Conservation (phyloP, 2,113 vertebrate species). For the Emydocephalus ijimae region DNA sequence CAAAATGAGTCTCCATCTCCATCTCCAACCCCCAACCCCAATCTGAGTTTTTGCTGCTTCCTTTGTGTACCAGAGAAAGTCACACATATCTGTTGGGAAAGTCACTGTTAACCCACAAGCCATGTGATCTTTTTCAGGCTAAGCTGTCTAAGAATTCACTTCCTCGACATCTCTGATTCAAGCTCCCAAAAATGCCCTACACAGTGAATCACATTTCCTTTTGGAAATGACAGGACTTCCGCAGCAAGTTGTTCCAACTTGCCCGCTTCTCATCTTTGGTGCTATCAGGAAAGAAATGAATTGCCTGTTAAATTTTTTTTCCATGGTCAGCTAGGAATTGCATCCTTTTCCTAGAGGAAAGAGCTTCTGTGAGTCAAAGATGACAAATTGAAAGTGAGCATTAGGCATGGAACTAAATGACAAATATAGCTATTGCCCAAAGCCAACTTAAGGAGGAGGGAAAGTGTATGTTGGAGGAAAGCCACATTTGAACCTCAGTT, state of each 20-base stretch:
- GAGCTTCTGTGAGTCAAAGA: conserved; percentile 62
- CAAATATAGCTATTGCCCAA: conserved; percentile 48
- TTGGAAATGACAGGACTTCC: conserved; percentile 80
- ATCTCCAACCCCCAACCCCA: not conserved
- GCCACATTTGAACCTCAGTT: conserved; percentile 42
- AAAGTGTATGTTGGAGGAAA: conserved; percentile 52
- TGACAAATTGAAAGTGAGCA: conserved; percentile 72
- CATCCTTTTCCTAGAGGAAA: conserved; percentile 66
- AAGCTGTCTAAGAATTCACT: conserved; percentile 74
- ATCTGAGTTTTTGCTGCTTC: conserved; percentile 32
- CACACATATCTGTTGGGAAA: conserved; percentile 42
- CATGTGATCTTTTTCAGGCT: conserved; percentile 49
- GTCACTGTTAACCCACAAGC: conserved; percentile 62
- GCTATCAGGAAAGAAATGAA: conserved; percentile 72
- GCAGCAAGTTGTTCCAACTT: conserved; percentile 68
- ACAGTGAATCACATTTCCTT: conserved; percentile 77
- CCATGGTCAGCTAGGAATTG: conserved; percentile 64
- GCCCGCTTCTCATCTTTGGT: conserved; percentile 63
- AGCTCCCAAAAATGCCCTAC: conserved; percentile 70
- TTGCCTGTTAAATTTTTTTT: conserved; percentile 70
- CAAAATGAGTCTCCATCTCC: not conserved
- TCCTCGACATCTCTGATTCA: conserved; percentile 80
- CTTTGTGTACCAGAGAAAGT: conserved; percentile 33
- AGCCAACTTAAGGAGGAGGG: conserved; percentile 39
- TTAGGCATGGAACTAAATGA: conserved; percentile 55